Conservation (phyloP, 2,888 invertebrate species). For the Acronicta leporina region DNA sequence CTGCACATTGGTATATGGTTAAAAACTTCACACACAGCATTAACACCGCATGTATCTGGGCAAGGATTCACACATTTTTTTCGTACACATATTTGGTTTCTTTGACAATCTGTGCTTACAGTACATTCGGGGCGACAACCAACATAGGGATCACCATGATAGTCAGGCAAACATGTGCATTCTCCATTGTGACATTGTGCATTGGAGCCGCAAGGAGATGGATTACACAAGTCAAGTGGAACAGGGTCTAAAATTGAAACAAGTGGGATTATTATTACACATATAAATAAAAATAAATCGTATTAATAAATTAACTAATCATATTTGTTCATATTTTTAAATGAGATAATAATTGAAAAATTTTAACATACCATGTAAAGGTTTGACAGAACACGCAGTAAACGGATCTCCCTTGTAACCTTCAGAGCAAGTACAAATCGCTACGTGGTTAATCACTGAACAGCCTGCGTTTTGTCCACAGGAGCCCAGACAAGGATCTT, state of each 20-base stretch:
- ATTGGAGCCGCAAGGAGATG: constrained; percentile 93
- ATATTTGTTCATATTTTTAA: neutral
- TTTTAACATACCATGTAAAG: constrained; percentile 70
- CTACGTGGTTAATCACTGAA: constrained; percentile 90
- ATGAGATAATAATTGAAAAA: neutral
- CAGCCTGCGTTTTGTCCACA: constrained; percentile 90
- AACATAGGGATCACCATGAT: constrained; percentile 93
- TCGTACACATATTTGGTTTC: constrained; percentile 91
- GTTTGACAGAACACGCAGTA: constrained; percentile 76
- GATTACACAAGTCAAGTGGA: constrained; percentile 89
- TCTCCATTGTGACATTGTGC: constrained; percentile 91
- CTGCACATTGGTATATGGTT: constrained; percentile 94
- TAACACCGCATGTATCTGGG: constrained; percentile 93
- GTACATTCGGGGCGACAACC: constrained; percentile 95
- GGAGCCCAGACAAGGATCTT: constrained; percentile 92
- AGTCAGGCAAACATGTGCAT: constrained; percentile 92
- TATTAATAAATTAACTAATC: no score
- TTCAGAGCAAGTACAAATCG: constrained; percentile 90
- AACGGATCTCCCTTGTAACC: constrained; percentile 91
- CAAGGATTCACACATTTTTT: constrained; percentile 95
- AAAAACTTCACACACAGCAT: constrained; percentile 93
- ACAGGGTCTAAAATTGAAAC: constrained; percentile 47
- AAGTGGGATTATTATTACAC: neutral
- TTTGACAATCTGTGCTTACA: constrained; percentile 92
- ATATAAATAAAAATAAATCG: no score